These are phyloP conservation scores for Pycnomerus fuliginosus DNA, from an alignment of 2,888 invertebrate species.

Conservation along the genomic window DNA sequence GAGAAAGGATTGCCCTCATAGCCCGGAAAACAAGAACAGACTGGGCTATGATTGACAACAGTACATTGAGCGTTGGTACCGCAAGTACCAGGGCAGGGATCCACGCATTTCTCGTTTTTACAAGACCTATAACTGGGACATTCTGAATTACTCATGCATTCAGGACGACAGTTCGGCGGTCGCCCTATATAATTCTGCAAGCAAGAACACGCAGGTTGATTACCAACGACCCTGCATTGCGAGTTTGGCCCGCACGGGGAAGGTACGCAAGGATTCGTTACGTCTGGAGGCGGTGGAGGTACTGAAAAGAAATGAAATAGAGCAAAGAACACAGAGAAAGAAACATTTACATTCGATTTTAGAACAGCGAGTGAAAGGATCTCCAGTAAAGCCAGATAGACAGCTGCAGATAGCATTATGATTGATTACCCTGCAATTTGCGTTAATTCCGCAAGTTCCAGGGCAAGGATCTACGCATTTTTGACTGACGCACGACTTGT, in stretches of 20 bases:
- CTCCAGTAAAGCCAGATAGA: conserved; percentile 61
- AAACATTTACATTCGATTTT: conserved; percentile 42
- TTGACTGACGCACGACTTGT: conserved; percentile 62
- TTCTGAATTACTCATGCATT: conserved; percentile 77
- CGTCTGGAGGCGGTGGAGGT: conserved; percentile 48
- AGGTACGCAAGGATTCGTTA: conserved; percentile 71
- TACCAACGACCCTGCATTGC: conserved; percentile 75
- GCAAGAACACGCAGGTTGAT: conserved; percentile 84
- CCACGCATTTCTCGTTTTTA: conserved; percentile 75
- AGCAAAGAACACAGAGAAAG: conserved; percentile 9
- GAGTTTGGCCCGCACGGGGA: conserved; percentile 84
- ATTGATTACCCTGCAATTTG: conserved; percentile 66
- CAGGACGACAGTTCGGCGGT: conserved; percentile 83
- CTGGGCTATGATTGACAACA: conserved; percentile 79
- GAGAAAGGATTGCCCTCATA: conserved; percentile 76
- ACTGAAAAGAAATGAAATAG: conserved; percentile 44
- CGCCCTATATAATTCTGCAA: conserved; percentile 77
- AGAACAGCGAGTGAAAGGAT: conserved; percentile 61
- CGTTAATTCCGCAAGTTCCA: conserved; percentile 65
- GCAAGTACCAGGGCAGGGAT: conserved; percentile 80
- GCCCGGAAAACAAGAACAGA: conserved; percentile 80
- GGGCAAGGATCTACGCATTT: conserved; percentile 68
- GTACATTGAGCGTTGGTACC: conserved; percentile 79
- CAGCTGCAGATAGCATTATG: conserved; percentile 71
- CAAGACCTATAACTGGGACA: conserved; percentile 82